Conservation (phyloP, 2,888 invertebrate species). For the Sarcophaga rosellei region DNA sequence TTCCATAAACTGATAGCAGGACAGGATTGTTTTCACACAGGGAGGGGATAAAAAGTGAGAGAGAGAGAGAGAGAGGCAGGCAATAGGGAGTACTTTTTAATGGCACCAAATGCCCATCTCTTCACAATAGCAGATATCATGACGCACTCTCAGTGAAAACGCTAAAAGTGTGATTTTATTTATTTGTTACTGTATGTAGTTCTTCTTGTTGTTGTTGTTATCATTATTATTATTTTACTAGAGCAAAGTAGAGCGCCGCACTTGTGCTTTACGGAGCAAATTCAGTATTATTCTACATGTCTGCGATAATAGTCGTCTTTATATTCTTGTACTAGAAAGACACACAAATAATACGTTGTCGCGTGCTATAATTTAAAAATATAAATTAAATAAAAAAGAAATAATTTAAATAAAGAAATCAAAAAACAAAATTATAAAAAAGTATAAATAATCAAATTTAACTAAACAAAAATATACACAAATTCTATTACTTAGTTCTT, state of each 20-base stretch:
- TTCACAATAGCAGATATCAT: slow-evolving; percentile 46
- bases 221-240: not conserved
- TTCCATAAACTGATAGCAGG: not conserved
- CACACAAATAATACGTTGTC: slow-evolving; percentile 29
- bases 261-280: slow-evolving; percentile 63
- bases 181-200: slow-evolving; percentile 16
- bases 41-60: not conserved
- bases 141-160: slow-evolving; percentile 59
- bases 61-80: not conserved
- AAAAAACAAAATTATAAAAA: slow-evolving; percentile 26
- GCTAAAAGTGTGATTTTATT: slow-evolving; percentile 51
- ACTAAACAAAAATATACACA: slow-evolving; percentile 6
- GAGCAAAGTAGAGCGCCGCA: slow-evolving; percentile 62
- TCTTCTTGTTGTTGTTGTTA: slow-evolving; percentile 18
- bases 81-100: slow-evolving; percentile 2
- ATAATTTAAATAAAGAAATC: slow-evolving; percentile 25
- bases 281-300: slow-evolving; percentile 71
- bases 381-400: slow-evolving; percentile 6
- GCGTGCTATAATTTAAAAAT: slow-evolving; percentile 49
- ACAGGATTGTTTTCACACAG: not conserved
- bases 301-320: slow-evolving; percentile 69
- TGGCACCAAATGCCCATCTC: slow-evolving; percentile 46
- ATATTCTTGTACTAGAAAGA: slow-evolving; percentile 43
- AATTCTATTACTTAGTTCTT: slow-evolving; percentile 25
- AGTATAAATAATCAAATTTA: slow-evolving; percentile 38